phyloP scores from a whole-genome alignment of 2,797 vertebrate genomes.

The Alca torda region DNA sequence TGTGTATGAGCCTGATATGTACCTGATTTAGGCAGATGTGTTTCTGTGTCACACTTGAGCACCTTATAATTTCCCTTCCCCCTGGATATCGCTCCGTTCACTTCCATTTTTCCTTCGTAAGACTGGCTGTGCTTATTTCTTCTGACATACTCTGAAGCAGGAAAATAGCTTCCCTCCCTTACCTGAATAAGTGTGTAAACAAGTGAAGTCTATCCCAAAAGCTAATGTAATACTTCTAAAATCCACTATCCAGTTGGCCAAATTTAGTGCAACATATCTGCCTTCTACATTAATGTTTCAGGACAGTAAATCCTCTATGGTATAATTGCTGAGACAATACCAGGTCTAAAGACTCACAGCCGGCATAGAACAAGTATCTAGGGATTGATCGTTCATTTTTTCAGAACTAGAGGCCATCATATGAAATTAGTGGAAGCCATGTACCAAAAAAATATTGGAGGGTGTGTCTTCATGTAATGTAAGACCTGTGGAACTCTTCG shows the following conservation, averaged over 20 bases:
- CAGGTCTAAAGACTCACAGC: background rate
- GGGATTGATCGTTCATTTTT: background rate
- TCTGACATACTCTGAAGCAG: constrained; percentile 39
- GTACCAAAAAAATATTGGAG: background rate
- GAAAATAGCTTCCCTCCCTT: background rate
- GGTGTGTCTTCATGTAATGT: background rate
- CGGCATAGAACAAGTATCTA: background rate
- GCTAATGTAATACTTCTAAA: background rate
- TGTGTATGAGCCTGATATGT: background rate
- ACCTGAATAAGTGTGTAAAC: background rate
- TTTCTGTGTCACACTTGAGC: constrained; percentile 43
- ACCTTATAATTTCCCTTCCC: background rate
- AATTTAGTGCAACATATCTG: background rate
- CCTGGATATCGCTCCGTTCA: background rate
- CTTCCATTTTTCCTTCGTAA: constrained; percentile 36
- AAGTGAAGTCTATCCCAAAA: background rate
- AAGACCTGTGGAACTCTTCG: background rate
- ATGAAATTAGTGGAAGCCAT: background rate
- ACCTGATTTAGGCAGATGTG: constrained; percentile 31
- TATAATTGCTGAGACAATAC: background rate
- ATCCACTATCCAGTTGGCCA: background rate
- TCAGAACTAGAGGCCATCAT: background rate
- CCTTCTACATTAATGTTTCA: background rate
- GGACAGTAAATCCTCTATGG: background rate
- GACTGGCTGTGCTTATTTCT: constrained; percentile 45